Evolutionary conservation across 2,888 invertebrate species (phyloP).

Genomic region (Nomada ferruginata): DNA sequence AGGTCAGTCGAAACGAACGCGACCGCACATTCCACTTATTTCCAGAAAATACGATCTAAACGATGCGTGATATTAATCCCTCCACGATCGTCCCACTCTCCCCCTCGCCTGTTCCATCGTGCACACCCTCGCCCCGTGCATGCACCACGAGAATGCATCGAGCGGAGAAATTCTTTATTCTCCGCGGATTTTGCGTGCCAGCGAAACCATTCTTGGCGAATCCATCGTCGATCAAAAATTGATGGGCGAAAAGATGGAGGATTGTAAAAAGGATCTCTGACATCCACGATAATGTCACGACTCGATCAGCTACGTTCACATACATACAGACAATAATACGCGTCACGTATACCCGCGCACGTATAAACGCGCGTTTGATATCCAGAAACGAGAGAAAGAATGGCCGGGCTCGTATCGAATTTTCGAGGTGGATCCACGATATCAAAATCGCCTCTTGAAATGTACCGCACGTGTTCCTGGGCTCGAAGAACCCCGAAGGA

Average conservation of each 20-base stretch:
- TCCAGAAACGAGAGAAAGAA: not conserved
- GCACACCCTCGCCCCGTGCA: too few relatives aligned
- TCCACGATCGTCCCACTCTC: not conserved
- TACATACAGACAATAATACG: not conserved
- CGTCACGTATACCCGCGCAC: not conserved
- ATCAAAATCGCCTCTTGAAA: slow-evolving; percentile 59
- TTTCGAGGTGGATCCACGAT: slow-evolving; percentile 55
- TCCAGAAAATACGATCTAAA: slow-evolving; percentile 45
- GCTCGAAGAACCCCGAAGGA: slow-evolving; percentile 44
- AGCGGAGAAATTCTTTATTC: slow-evolving; percentile 22
- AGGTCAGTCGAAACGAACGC: slow-evolving; percentile 54
- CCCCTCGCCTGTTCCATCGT: not conserved
- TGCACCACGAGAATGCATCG: slow-evolving; percentile 15
- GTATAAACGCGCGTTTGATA: not conserved
- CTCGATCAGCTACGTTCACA: not conserved
- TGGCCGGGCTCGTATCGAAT: slow-evolving; percentile 50
- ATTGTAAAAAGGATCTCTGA: slow-evolving; percentile 22
- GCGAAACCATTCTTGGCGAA: slow-evolving; percentile 17
- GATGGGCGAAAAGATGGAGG: not conserved
- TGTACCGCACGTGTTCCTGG: slow-evolving; percentile 55
- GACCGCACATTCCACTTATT: slow-evolving; percentile 42
- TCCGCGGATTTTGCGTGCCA: slow-evolving; percentile 1
- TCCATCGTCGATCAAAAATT: slow-evolving; percentile 28
- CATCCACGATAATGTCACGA: slow-evolving; percentile 41
- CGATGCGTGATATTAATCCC: slow-evolving; percentile 55